A percentile compares a stretch with the other conserved stretches of the same genome.
Conservation (phyloP, 2,113 vertebrate genomes). For the Delphinapterus leucas region DNA sequence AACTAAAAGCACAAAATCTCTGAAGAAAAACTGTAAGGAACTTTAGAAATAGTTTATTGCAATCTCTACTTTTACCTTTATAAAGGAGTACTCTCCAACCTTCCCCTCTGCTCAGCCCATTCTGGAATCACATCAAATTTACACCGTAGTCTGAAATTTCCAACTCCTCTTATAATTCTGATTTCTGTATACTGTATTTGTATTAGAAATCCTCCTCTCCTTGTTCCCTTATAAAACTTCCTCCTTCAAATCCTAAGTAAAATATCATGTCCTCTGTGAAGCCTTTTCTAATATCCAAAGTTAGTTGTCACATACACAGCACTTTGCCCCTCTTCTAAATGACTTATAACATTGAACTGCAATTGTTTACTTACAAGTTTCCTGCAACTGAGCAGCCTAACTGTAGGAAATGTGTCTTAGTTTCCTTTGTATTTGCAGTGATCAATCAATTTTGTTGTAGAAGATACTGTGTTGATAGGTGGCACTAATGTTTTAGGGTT, state of each 20-base stretch:
- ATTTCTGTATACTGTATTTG: background rate
- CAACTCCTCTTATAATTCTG: background rate
- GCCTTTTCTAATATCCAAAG: background rate
- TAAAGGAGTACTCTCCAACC: background rate
- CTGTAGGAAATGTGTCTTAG: background rate
- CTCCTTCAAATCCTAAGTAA: background rate
- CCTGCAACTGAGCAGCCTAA: background rate
- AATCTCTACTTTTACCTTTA: background rate
- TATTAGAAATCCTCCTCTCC: background rate
- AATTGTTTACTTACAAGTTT: background rate
- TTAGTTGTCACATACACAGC: background rate
- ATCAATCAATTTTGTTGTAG: background rate
- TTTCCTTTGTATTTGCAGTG: background rate
- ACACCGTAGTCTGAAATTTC: background rate
- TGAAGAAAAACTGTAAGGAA: background rate
- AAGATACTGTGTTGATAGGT: background rate
- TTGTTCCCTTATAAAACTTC: background rate
- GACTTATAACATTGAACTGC: background rate
- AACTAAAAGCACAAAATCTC: background rate
- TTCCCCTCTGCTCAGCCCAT: background rate
- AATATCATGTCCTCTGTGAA: background rate
- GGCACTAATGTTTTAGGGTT: background rate
- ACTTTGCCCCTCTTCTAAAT: background rate
- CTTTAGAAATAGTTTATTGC: background rate
- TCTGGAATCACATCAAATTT: background rate